Percentiles rank a stretch among this genome's conserved stretches.
These are phyloP conservation scores for Leptinotarsa texana DNA, from an alignment of 1,140 invertebrate genomes.

Conservation along the genomic window DNA sequence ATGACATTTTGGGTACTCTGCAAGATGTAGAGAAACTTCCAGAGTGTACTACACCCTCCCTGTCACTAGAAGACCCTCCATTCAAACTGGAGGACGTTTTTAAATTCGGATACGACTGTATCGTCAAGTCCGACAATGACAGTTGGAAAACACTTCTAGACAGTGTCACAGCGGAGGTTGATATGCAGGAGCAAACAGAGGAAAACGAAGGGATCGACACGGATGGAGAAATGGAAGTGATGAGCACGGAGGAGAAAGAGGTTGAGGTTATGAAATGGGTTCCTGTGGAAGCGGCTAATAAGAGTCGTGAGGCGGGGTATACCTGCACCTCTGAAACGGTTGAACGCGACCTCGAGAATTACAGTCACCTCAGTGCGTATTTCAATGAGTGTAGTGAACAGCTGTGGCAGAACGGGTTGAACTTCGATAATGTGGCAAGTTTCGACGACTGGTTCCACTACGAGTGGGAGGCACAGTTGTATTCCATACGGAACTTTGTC, in stretches of 20 bases:
- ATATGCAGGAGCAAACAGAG: constrained; percentile 21
- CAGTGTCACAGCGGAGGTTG: constrained; percentile 12
- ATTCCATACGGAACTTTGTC: constrained; percentile 46
- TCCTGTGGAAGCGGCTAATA: constrained; percentile 30
- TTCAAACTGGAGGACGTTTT: constrained; percentile 44
- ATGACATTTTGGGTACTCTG: background rate
- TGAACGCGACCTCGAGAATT: constrained; percentile 15
- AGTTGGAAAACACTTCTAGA: constrained; percentile 14
- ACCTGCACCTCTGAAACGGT: background rate
- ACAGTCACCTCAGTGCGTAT: constrained; percentile 36
- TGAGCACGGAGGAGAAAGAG: constrained; percentile 31
- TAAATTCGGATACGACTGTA: constrained; percentile 38
- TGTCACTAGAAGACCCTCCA: background rate
- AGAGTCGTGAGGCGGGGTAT: background rate
- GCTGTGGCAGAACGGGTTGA: constrained; percentile 42
- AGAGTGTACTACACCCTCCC: background rate
- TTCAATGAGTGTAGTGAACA: constrained; percentile 44
- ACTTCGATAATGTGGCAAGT: constrained; percentile 40
- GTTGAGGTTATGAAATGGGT: constrained; percentile 41
- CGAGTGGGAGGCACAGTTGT: constrained; percentile 47
- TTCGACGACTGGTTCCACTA: constrained; percentile 47
- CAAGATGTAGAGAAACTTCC: constrained; percentile 25
- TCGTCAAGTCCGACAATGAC: constrained; percentile 24
- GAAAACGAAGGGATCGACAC: constrained; percentile 28
- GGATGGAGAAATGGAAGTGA: constrained; percentile 24